Evolutionary conservation across 1,140 invertebrate species (phyloP).

Genomic region (Apis florea): DNA sequence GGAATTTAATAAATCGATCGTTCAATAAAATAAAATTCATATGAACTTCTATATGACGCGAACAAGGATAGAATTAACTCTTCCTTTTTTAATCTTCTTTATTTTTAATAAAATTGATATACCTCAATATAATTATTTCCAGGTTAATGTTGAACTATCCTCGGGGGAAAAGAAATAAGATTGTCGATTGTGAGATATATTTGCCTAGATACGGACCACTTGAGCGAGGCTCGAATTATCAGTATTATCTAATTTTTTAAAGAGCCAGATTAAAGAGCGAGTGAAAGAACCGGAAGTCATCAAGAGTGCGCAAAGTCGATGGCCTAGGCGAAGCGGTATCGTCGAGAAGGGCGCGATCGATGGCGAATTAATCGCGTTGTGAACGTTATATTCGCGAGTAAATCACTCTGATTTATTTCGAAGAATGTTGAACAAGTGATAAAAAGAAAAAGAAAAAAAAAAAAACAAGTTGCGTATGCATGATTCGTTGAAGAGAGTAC

Average conservation of each 20-base stretch:
- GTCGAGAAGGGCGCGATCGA: not conserved
- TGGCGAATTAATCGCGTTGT: not conserved
- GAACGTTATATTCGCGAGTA: not conserved
- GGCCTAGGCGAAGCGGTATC: not conserved
- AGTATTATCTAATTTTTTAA: conserved; percentile 37
- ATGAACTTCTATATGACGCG: too few species aligned
- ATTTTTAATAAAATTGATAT: too few species aligned
- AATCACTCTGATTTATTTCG: not conserved
- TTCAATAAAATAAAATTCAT: too few species aligned
- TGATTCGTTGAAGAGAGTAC: not conserved
- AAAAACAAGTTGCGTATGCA: not conserved
- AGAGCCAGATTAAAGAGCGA: not conserved
- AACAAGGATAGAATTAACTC: too few species aligned
- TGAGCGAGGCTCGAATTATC: conserved; percentile 31
- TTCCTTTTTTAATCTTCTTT: too few species aligned
- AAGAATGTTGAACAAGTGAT: not conserved
- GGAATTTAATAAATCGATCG: too few species aligned
- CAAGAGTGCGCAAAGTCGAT: not conserved
- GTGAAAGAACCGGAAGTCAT: conserved; percentile 10
- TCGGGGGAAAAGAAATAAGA: too few species aligned
- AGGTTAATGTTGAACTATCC: not conserved
- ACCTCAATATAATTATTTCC: not conserved
- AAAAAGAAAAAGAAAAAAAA: not conserved
- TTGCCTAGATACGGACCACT: not conserved
- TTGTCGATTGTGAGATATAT: not conserved